phyloP scores from a whole-genome alignment of 2,888 invertebrate genomes.

The Eugnorisma glareosa region DNA sequence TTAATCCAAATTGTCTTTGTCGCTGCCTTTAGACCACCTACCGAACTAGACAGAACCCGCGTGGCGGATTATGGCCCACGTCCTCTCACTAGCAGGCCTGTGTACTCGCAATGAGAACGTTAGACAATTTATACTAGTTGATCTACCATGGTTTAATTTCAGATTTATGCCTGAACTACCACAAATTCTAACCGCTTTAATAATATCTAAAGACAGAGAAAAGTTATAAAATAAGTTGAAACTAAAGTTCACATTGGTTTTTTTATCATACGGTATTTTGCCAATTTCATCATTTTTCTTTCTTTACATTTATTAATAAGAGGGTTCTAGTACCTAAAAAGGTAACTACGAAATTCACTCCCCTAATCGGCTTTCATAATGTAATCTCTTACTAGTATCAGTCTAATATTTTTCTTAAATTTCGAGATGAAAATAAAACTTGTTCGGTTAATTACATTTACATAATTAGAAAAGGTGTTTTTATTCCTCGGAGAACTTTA shows the following conservation, averaged over 20 bases:
- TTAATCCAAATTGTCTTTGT: background rate
- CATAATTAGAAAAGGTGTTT: constrained; percentile 38
- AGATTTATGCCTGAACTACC: background rate
- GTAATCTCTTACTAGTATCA: constrained; percentile 7
- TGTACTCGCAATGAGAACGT: background rate
- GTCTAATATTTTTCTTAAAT: constrained; percentile 23
- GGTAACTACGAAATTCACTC: background rate
- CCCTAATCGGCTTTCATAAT: background rate
- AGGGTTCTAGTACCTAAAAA: background rate
- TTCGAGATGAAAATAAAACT: constrained; percentile 24
- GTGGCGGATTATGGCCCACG: background rate
- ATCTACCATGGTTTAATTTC: background rate
- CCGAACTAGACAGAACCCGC: background rate
- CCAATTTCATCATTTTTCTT: background rate
- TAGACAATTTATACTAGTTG: background rate
- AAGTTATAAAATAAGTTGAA: background rate
- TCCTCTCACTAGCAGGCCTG: background rate
- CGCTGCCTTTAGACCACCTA: too few species aligned
- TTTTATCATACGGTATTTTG: background rate
- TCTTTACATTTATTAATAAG: background rate
- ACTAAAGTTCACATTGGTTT: background rate
- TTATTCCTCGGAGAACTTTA: constrained; percentile 16
- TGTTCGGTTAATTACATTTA: constrained; percentile 49
- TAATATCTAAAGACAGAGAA: background rate
- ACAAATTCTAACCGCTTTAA: background rate